phyloP scores from a whole-genome alignment of 2,888 invertebrate species.

The Campoplex nolae region DNA sequence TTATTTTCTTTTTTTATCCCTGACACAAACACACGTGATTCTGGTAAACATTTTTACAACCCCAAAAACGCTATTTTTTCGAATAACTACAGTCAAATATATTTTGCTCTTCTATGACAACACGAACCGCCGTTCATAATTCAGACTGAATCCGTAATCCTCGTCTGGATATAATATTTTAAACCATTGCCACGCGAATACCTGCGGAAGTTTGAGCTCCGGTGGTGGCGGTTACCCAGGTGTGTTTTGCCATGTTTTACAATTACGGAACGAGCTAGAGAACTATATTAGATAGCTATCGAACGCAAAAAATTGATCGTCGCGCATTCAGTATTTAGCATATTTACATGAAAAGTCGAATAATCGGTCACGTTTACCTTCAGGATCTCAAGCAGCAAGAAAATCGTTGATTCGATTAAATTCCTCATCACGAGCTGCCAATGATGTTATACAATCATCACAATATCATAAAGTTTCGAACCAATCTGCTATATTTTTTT shows the following conservation, averaged over 20 bases:
- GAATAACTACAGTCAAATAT: neutral
- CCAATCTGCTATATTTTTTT: too few relatives aligned
- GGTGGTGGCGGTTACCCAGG: constrained; percentile 10
- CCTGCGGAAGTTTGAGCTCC: neutral
- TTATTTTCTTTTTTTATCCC: neutral
- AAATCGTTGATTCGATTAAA: too few relatives aligned
- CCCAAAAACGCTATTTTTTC: neutral
- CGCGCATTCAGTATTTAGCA: neutral
- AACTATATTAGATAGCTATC: neutral
- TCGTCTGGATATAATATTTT: constrained; percentile 24
- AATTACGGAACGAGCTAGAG: neutral
- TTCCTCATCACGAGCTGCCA: too few relatives aligned
- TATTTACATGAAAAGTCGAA: constrained; percentile 21
- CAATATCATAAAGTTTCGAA: too few relatives aligned
- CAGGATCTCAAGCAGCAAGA: too few relatives aligned
- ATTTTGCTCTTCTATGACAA: neutral
- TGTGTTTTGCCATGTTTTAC: constrained; percentile 1
- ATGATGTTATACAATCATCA: too few relatives aligned
- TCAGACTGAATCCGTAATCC: constrained; percentile 6
- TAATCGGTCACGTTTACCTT: constrained; percentile 3
- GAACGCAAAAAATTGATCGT: constrained; percentile 11
- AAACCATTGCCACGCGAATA: constrained; percentile 20
- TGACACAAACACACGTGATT: neutral
- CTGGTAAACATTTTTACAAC: neutral
- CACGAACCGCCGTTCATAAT: neutral